Evolutionary conservation across 2,113 vertebrate species (phyloP).

Genomic region (Raja brachyura): DNA sequence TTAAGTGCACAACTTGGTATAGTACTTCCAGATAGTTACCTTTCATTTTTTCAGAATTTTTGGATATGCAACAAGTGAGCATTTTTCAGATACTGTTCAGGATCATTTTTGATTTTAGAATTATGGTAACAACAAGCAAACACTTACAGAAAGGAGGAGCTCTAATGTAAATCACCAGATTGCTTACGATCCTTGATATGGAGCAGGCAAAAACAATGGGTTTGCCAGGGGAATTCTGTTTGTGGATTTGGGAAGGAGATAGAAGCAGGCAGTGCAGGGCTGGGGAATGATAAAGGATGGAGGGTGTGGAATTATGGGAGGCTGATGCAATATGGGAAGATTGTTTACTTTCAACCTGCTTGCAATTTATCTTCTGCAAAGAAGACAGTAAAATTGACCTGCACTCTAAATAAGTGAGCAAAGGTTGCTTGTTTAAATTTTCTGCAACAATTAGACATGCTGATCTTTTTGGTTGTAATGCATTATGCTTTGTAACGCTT

Average conservation of each 20-base stretch:
- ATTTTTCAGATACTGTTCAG: not conserved
- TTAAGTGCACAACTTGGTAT: not conserved
- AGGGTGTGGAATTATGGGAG: too few species aligned
- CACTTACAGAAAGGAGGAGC: not conserved
- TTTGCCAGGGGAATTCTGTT: too few species aligned
- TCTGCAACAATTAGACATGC: not conserved
- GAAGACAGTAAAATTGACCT: not conserved
- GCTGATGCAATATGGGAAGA: not conserved
- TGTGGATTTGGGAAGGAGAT: not conserved
- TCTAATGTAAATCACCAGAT: too few species aligned
- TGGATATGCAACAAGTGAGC: not conserved
- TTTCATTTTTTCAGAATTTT: not conserved
- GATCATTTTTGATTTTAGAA: not conserved
- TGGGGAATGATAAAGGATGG: too few species aligned
- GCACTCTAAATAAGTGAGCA: not conserved
- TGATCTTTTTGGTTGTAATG: not conserved
- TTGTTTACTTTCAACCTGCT: not conserved
- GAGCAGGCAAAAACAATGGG: too few species aligned
- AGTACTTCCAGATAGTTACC: not conserved
- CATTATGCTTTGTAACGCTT: too few species aligned
- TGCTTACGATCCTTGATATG: too few species aligned
- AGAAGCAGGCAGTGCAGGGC: not conserved
- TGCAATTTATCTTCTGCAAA: not conserved
- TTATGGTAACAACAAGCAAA: not conserved
- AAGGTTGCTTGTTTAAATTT: not conserved